These are phyloP conservation scores for Plotosus lineatus DNA, from an alignment of 2,113 vertebrate species.

Conservation along the genomic window DNA sequence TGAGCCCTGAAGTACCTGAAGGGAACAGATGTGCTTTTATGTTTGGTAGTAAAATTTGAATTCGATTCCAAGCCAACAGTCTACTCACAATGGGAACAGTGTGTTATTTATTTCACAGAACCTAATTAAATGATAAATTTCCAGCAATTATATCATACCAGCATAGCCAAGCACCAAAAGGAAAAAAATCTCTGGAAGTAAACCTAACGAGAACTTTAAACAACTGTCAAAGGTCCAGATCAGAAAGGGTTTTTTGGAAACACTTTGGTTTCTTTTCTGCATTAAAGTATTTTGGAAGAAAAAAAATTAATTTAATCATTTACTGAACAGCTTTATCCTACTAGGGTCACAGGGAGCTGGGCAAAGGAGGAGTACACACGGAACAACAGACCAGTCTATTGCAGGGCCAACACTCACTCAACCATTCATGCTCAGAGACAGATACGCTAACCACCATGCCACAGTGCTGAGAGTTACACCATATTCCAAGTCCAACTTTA, in stretches of 20 bases:
- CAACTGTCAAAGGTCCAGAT: background rate
- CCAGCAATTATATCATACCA: slow-evolving; percentile 4
- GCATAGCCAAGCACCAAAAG: background rate
- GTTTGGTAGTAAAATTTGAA: slow-evolving; percentile 63
- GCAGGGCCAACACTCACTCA: too few relatives aligned
- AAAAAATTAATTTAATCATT: too few relatives aligned
- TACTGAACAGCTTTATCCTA: too few relatives aligned
- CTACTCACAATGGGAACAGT: slow-evolving; percentile 58
- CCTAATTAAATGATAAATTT: slow-evolving; percentile 60
- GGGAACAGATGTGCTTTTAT: slow-evolving; percentile 74
- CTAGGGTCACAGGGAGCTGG: too few relatives aligned
- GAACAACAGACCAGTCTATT: too few relatives aligned
- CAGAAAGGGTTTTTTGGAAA: background rate
- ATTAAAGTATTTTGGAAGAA: background rate
- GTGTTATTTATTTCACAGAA: slow-evolving; percentile 54
- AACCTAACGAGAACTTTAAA: background rate
- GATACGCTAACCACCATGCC: too few relatives aligned
- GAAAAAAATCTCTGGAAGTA: background rate
- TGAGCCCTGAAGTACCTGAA: slow-evolving; percentile 68
- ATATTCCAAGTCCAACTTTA: too few relatives aligned
- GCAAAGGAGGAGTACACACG: too few relatives aligned
- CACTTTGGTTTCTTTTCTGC: background rate
- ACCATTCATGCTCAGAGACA: too few relatives aligned
- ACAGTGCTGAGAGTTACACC: too few relatives aligned
- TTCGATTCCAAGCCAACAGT: slow-evolving; percentile 70